Evolutionary conservation across 2,888 invertebrate species (phyloP).

Genomic region (Papilio demoleus): DNA sequence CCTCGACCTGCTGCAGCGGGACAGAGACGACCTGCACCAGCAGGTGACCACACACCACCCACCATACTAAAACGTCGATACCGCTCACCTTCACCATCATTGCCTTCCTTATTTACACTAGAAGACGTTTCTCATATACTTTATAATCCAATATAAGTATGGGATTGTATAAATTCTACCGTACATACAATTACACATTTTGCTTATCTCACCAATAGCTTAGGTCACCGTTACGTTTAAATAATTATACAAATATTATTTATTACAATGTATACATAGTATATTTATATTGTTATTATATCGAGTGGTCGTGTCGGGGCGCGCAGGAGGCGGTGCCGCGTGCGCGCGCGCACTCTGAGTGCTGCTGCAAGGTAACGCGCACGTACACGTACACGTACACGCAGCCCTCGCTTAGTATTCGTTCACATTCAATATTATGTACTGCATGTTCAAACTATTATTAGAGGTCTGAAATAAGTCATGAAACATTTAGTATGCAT

Average conservation of each 20-base stretch:
- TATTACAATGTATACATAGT: neutral
- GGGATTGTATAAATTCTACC: too few species aligned
- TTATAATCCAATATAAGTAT: too few species aligned
- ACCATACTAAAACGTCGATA: too few species aligned
- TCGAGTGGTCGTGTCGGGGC: neutral
- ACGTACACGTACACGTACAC: conserved; percentile 4
- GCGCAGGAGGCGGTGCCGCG: neutral
- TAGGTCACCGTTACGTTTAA: too few species aligned
- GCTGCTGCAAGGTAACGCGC: conserved; percentile 83
- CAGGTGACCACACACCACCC: conserved; percentile 81
- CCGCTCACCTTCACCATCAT: too few species aligned
- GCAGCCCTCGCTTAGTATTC: neutral
- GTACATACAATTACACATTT: too few species aligned
- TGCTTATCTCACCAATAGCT: neutral
- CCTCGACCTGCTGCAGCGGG: conserved; percentile 85
- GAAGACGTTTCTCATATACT: too few species aligned
- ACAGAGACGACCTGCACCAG: conserved; percentile 88
- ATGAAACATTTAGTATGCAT: neutral
- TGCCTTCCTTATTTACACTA: too few species aligned
- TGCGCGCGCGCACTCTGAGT: conserved; percentile 80
- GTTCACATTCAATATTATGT: too few species aligned
- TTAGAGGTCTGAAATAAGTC: neutral
- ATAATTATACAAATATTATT: too few species aligned
- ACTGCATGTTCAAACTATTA: neutral
- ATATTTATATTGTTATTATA: neutral